Conservation (phyloP, 1,140 invertebrate genomes). For the Homalodisca vitripennis region DNA sequence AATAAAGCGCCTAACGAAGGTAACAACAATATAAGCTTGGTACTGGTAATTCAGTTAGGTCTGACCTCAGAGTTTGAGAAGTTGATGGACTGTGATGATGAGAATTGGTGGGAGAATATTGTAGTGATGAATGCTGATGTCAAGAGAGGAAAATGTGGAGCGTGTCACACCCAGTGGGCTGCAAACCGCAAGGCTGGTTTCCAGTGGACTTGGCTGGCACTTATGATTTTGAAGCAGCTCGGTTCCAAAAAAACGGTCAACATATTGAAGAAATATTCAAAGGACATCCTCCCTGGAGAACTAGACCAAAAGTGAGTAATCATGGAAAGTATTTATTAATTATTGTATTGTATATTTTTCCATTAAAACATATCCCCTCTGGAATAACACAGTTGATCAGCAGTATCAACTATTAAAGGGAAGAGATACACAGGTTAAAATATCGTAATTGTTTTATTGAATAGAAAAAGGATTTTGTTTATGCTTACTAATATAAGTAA, state of each 20-base stretch:
- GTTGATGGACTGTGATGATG: background rate
- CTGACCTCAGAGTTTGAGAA: conserved; percentile 25
- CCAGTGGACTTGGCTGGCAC: conserved; percentile 46
- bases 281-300: conserved; percentile 45
- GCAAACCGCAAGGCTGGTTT: conserved; percentile 38
- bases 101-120: conserved; percentile 31
- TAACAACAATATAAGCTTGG: conserved; percentile 12
- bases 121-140: conserved; percentile 36
- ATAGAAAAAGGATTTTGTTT: too few species aligned
- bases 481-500: too few species aligned
- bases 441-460: too few species aligned
- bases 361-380: too few species aligned
- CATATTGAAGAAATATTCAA: conserved; percentile 45
- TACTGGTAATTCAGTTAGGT: conserved; percentile 31
- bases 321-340: too few species aligned
- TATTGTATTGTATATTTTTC: too few species aligned
- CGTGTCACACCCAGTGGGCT: conserved; percentile 43
- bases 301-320: conserved; percentile 41
- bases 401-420: too few species aligned
- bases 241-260: conserved; percentile 42
- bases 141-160: conserved; percentile 46
- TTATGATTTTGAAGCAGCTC: conserved; percentile 46
- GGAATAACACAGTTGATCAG: too few species aligned
- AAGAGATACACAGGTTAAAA: too few species aligned
- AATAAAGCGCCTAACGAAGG: background rate